Evolutionary conservation across 2,888 invertebrate species (phyloP).

Genomic region (Argyresthia albistria): DNA sequence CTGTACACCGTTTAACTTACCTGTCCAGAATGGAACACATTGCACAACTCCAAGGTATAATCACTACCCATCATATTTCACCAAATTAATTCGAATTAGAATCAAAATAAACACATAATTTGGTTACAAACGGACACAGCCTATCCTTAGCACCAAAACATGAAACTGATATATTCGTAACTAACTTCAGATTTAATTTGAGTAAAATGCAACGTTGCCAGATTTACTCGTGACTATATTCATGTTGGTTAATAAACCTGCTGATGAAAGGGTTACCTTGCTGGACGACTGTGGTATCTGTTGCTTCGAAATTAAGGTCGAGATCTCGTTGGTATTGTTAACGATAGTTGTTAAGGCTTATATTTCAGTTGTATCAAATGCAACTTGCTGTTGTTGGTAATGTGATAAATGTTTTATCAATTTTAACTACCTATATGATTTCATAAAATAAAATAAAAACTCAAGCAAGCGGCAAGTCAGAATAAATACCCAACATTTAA

Average conservation of each 20-base stretch:
- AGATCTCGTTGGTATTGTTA: constrained; percentile 8
- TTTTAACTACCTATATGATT: too few relatives aligned
- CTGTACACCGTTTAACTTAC: constrained; percentile 55
- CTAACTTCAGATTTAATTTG: constrained; percentile 39
- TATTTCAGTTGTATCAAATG: too few relatives aligned
- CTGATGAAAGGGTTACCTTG: constrained; percentile 17
- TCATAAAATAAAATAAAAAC: too few relatives aligned
- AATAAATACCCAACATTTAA: too few relatives aligned
- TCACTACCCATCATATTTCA: constrained; percentile 85
- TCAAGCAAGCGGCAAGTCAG: too few relatives aligned
- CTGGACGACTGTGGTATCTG: constrained; percentile 16
- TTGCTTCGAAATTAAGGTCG: constrained; percentile 12
- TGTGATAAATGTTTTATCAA: too few relatives aligned
- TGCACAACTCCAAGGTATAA: constrained; percentile 88
- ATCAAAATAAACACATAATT: constrained; percentile 21
- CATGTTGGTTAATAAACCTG: constrained; percentile 30
- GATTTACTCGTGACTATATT: constrained; percentile 35
- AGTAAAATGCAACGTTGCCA: constrained; percentile 46
- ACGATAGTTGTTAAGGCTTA: background rate
- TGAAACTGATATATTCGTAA: constrained; percentile 34
- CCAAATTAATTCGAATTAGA: constrained; percentile 11
- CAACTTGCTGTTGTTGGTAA: too few relatives aligned
- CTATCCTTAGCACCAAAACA: constrained; percentile 18
- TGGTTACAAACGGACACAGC: constrained; percentile 27
- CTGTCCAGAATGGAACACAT: constrained; percentile 91